These are phyloP conservation scores for Acipenser oxyrinchus DNA, from an alignment of 2,797 vertebrate genomes.

Conservation along the genomic window DNA sequence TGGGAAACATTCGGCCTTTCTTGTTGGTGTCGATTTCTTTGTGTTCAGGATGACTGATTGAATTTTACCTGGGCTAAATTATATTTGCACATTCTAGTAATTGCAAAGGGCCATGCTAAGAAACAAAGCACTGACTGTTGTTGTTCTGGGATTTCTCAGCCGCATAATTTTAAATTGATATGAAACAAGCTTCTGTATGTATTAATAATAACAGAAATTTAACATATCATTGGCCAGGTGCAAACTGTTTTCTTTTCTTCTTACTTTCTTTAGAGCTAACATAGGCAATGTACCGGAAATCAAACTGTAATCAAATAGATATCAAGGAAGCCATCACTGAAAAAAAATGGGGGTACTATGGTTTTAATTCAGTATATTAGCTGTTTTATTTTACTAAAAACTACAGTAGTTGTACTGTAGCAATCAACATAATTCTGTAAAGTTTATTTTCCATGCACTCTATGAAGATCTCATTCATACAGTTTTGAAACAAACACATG, in stretches of 20 bases:
- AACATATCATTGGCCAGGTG: conserved; percentile 44
- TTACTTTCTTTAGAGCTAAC: neutral
- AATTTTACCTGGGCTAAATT: conserved; percentile 72
- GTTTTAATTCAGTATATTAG: too few relatives aligned
- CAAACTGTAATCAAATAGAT: too few relatives aligned
- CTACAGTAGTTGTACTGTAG: too few relatives aligned
- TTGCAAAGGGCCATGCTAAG: conserved; percentile 69
- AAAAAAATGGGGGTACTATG: too few relatives aligned
- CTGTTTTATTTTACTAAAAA: too few relatives aligned
- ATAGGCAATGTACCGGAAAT: neutral
- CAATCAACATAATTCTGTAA: too few relatives aligned
- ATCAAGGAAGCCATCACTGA: too few relatives aligned
- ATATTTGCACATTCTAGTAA: conserved; percentile 74
- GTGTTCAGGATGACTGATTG: conserved; percentile 70
- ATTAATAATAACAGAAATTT: conserved; percentile 65
- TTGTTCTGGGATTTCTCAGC: conserved; percentile 70
- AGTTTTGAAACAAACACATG: too few relatives aligned
- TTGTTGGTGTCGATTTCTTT: conserved; percentile 64
- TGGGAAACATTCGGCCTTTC: conserved; percentile 44
- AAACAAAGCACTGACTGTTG: conserved; percentile 64
- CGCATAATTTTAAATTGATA: conserved; percentile 81
- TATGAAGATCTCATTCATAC: too few relatives aligned
- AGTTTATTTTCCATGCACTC: too few relatives aligned
- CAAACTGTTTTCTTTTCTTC: conserved; percentile 28
- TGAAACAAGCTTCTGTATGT: conserved; percentile 46